Evolutionary conservation across 2,797 vertebrate genomes (phyloP).

Genomic region (Columba guinea): DNA sequence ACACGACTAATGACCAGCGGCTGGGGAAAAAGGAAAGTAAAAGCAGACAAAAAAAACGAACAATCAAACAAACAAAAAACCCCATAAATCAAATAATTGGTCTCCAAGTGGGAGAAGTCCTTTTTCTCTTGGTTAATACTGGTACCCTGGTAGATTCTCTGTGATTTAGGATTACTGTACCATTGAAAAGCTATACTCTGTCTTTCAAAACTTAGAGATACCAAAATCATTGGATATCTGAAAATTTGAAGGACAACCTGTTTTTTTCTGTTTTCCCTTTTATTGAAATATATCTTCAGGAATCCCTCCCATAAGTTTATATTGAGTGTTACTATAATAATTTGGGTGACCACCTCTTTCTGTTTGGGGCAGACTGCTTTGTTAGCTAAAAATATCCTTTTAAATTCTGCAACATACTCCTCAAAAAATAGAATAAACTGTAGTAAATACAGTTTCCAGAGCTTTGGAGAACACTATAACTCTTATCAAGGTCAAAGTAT

Average conservation of each 20-base stretch:
- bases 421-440: not conserved
- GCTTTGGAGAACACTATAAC: not conserved
- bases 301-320: not conserved
- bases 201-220: not conserved
- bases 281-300: not conserved
- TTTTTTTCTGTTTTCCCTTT: not conserved
- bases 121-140: not conserved
- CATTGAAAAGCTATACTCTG: not conserved
- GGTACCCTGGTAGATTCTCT: not conserved
- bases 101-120: accelerated
- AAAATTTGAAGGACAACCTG: not conserved
- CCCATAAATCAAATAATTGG: not conserved
- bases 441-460: not conserved
- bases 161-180: not conserved
- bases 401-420: not conserved
- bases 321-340: not conserved
- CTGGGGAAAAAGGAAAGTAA: not conserved
- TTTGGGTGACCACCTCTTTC: not conserved
- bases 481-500: not conserved
- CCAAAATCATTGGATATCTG: not conserved
- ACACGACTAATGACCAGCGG: not conserved
- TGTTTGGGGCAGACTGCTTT: not conserved
- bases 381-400: not conserved
- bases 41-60: not conserved
- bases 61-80: too few species aligned